Evolutionary conservation across 2,888 invertebrate species (phyloP), one percentile per base, ranked within the genome.

Genomic region (Camponotus fellah): DNA sequence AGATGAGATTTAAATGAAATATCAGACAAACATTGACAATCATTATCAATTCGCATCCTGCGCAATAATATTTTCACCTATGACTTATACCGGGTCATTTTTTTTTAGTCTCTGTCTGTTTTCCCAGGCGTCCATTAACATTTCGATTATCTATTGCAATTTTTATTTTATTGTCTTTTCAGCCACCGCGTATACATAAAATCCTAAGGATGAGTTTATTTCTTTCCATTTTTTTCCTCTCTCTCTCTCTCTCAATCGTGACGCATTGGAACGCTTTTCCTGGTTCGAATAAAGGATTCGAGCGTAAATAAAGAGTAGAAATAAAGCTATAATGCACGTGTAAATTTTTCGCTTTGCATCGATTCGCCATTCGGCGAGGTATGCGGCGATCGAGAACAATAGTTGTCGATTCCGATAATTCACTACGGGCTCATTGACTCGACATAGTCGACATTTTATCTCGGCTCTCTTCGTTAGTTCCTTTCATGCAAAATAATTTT

Each of bases 101-200:
- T 26, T 26, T 86, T 82, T 64, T 83, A 85, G 72, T 80, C 83
- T 84, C 81, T 74, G 79, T n/a, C 0, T n/a, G 64, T 85, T 86
- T 87, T 83, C 74, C 76, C 88, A 79, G 66, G 43, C 91, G 82
- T 88, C 90, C 91, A 91, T 92, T 91, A 92, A 87, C 87, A 88
- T 89, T 89, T 88, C 91, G 89, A 92, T 92, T 91, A 89, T 84
- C 87, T 74, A 85, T 87, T 43, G 60, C 68, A 66, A 46, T 49
- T 82, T 71, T 84, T 85, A 69, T 71, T 72, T 84, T 85, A 69
- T 71, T 72, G 62, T 58, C 49, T 49, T 62, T 81, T 62, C 68
- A 76, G 77, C 62, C 58, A 71, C 17, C 62, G 4, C 58, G n/a
- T 66, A 76, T 76, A 71, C 62, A 65, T 84, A 66, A 64, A 64